phyloP scores from a whole-genome alignment of 2,113 vertebrate genomes.

The Brienomyrus longianalis region DNA sequence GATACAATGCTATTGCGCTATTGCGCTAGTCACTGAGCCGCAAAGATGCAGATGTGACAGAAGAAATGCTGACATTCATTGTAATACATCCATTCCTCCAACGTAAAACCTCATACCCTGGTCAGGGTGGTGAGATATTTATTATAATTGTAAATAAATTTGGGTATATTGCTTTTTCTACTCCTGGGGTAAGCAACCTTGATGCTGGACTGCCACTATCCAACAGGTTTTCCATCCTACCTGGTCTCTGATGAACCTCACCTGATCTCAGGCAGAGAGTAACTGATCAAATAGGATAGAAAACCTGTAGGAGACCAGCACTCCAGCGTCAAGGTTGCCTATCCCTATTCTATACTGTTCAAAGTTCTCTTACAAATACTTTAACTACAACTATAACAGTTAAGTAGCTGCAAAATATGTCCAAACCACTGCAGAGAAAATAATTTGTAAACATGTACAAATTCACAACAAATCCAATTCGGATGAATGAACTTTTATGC shows the following conservation, averaged over 20 bases:
- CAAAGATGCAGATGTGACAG: not conserved
- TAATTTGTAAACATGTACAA: not conserved
- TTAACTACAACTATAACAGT: not conserved
- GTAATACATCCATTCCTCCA: not conserved
- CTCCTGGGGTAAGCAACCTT: not conserved
- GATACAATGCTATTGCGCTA: not conserved
- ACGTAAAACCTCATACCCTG: not conserved
- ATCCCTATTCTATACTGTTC: not conserved
- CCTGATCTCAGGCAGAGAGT: not conserved
- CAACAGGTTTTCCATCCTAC: not conserved
- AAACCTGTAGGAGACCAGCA: not conserved
- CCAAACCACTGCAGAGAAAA: not conserved
- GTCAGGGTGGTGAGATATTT: not conserved
- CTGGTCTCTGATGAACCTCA: not conserved
- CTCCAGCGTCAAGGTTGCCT: not conserved
- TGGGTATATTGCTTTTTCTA: not conserved
- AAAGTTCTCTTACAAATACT: not conserved
- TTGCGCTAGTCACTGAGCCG: not conserved
- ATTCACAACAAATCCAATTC: not conserved
- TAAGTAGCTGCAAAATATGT: not conserved
- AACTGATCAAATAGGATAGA: not conserved
- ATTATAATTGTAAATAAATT: not conserved
- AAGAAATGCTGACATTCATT: not conserved
- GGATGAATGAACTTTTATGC: not conserved
- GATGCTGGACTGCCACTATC: not conserved